These are phyloP conservation scores for Augochlora pura DNA, from an alignment of 1,140 invertebrate species.

Conservation along the genomic window DNA sequence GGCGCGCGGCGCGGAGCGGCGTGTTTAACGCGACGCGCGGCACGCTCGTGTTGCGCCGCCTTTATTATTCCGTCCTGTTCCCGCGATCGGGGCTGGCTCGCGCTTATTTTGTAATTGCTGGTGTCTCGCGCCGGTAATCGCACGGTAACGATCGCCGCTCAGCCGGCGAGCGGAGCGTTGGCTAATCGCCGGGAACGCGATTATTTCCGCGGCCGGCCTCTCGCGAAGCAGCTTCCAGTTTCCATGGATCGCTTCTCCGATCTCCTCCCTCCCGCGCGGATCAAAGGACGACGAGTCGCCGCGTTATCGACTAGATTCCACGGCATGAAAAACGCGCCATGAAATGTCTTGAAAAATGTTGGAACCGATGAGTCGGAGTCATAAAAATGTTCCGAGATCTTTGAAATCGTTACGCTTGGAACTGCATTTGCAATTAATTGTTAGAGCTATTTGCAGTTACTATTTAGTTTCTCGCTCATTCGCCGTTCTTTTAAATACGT, in stretches of 20 bases:
- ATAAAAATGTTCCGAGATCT: too few relatives aligned
- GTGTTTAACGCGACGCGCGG: not conserved
- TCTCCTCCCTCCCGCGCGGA: not conserved
- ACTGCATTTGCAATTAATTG: too few relatives aligned
- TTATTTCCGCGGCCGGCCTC: not conserved
- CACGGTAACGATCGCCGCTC: not conserved
- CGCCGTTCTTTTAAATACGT: too few relatives aligned
- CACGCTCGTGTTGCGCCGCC: not conserved
- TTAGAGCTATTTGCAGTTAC: too few relatives aligned
- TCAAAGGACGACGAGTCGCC: conserved; percentile 15
- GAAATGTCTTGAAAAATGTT: too few relatives aligned
- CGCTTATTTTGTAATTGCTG: conserved; percentile 20
- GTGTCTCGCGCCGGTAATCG: conserved; percentile 12
- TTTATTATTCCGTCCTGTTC: conserved; percentile 1
- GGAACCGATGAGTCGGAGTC: too few relatives aligned
- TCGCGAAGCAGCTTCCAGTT: not conserved
- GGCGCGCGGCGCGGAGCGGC: too few relatives aligned
- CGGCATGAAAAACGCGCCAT: too few relatives aligned
- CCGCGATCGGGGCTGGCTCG: not conserved
- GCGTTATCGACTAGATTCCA: too few relatives aligned
- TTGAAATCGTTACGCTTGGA: too few relatives aligned
- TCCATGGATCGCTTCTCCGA: not conserved
- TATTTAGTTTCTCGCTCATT: too few relatives aligned
- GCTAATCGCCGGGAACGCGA: conserved; percentile 10
- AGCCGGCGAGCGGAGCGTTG: not conserved